These are phyloP conservation scores for Halictus ligatus DNA, from an alignment of 2,888 invertebrate genomes.

Conservation along the genomic window DNA sequence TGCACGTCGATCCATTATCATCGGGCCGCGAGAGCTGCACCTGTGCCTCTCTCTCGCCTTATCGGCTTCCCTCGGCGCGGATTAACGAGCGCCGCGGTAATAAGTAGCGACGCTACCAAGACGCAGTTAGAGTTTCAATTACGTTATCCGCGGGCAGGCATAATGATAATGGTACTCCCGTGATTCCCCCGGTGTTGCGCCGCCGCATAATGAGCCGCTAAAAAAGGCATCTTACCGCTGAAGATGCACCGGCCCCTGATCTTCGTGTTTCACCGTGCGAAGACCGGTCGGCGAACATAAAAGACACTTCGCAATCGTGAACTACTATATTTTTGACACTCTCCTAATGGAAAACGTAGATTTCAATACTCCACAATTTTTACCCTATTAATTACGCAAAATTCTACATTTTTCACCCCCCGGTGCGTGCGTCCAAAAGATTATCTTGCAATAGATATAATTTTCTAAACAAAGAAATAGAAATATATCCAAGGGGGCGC, in stretches of 20 bases:
- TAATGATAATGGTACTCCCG: slow-evolving; percentile 35
- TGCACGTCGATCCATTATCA: slow-evolving; percentile 38
- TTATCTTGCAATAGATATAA: no score
- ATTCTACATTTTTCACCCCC: no score
- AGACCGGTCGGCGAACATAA: background rate
- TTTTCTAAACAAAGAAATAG: no score
- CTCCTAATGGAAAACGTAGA: background rate
- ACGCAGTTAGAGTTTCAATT: slow-evolving; percentile 40
- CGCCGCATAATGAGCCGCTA: slow-evolving; percentile 16
- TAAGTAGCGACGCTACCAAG: slow-evolving; percentile 41
- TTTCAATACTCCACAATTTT: background rate
- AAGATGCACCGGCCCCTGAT: background rate
- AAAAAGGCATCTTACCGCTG: background rate
- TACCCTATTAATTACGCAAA: no score
- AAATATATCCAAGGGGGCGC: no score
- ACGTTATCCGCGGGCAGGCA: slow-evolving; percentile 49
- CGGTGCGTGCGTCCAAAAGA: no score
- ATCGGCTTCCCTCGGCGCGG: slow-evolving; percentile 36
- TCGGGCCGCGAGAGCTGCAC: slow-evolving; percentile 25
- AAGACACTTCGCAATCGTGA: background rate
- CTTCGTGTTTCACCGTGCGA: background rate
- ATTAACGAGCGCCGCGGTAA: slow-evolving; percentile 55
- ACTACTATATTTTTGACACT: no score
- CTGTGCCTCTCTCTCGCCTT: slow-evolving; percentile 36
- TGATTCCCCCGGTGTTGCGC: background rate